A percentile compares a stretch with the other conserved stretches of the same genome.
Evolutionary conservation across 2,797 vertebrate genomes (phyloP).

Genomic region (Trematomus bernacchii): DNA sequence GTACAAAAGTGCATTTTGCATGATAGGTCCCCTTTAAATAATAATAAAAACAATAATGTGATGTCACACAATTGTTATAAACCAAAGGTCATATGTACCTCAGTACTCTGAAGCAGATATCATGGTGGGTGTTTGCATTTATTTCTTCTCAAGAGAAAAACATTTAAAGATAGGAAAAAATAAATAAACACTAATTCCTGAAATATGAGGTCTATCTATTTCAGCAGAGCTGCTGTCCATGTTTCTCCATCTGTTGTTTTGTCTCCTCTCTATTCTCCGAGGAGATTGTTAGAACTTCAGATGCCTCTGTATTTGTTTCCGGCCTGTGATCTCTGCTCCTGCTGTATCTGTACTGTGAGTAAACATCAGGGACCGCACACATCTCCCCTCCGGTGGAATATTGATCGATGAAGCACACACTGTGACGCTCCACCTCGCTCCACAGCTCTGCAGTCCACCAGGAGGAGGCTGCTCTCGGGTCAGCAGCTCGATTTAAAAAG

Average conservation of each 20-base stretch:
- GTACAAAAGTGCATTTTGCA: too few relatives aligned
- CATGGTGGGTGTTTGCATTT: background rate
- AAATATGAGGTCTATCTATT: background rate
- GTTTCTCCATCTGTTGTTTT: slow-evolving; percentile 20
- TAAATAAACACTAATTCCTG: background rate
- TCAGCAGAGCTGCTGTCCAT: background rate
- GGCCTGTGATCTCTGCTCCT: slow-evolving; percentile 48
- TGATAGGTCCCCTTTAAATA: too few relatives aligned
- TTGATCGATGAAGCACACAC: slow-evolving; percentile 70
- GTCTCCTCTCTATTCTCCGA: slow-evolving; percentile 60
- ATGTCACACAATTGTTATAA: background rate
- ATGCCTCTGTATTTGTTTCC: slow-evolving; percentile 54
- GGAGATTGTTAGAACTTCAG: slow-evolving; percentile 75
- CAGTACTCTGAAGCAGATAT: background rate
- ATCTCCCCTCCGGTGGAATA: slow-evolving; percentile 70
- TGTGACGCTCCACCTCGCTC: slow-evolving; percentile 69
- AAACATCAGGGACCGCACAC: slow-evolving; percentile 69
- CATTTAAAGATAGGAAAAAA: background rate
- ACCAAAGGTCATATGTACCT: background rate
- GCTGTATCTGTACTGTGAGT: slow-evolving; percentile 52
- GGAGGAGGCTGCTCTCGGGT: slow-evolving; percentile 46
- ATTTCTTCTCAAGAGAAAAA: background rate
- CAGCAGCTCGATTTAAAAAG: slow-evolving; percentile 34
- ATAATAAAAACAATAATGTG: background rate
- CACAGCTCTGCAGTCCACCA: slow-evolving; percentile 44